Conservation (phyloP, 2,113 vertebrate species). For the Lanius ludovicianus region DNA sequence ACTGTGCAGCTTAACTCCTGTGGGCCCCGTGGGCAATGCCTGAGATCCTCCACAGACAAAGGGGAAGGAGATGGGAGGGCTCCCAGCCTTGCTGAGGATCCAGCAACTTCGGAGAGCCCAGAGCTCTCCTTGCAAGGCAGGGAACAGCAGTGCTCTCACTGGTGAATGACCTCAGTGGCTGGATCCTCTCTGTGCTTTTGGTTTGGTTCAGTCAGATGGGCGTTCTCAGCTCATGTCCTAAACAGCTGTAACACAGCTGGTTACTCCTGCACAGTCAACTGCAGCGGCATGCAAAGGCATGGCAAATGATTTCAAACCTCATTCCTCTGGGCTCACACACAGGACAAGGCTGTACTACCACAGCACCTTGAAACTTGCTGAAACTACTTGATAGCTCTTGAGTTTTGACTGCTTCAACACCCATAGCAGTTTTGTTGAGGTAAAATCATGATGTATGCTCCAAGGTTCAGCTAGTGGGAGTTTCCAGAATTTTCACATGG, state of each 20-base stretch:
- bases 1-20: background rate
- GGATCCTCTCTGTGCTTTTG: background rate
- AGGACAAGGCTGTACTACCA: background rate
- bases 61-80: background rate
- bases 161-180: background rate
- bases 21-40: background rate
- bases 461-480: background rate
- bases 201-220: background rate
- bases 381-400: background rate
- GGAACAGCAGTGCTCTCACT: background rate
- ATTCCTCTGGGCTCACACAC: background rate
- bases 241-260: background rate
- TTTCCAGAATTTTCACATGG: background rate
- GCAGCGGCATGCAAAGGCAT: background rate
- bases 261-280: background rate
- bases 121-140: background rate
- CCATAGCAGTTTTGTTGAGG: background rate
- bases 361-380: background rate
- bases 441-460: background rate
- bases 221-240: background rate
- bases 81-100: background rate
- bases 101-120: background rate
- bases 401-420: background rate
- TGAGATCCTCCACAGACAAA: background rate
- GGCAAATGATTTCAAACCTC: background rate